Base-by-base conservation (phyloP, 2,888 invertebrate species). In the Cordilura impudica region DNA sequence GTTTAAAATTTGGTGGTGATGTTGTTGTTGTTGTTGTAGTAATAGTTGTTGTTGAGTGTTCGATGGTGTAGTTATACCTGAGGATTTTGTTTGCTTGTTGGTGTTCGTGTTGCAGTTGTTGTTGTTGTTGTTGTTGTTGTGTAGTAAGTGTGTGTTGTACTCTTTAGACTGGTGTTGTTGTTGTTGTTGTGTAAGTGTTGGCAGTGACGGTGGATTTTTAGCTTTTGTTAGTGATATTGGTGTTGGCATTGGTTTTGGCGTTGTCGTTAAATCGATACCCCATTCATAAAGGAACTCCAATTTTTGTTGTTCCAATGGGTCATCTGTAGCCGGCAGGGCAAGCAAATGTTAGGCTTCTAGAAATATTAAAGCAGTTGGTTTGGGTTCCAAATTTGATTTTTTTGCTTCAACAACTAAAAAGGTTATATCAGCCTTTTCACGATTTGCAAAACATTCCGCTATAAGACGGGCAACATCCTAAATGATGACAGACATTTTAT, bases 371-470 rank as follows among this genome's bases (percentile, higher is more conserved):
- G 96, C 96, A 86, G 96, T 96, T 84, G 96, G 96, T 91, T 96
- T 96, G 86, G 96, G 96, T 91, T 96, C 96, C 91, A 96, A 92
- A 90, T 96, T 96, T 86, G 96, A 96, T 91, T 96, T 96, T 91
- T 96, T 96, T 84, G 96, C 96, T 91, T 96, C 96, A 83, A 96
- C 94, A 84, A 98, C 97, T 87, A 97, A 93, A 91, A 98, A 96
- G 91, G 97, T 97, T 90, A 98, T 96, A 89, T 96, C 95, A 89
- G 92, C 91, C 88, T 95, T 94, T 87, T 95, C 95, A 87, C 95
- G 93, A 89, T 96, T 94, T 72, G 97, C 97, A 91, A 97, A 98
- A 83, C 97, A 96, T 89, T 97, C 97, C 14, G 97, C 97, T 87
- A 98, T 97, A 81, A 97, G 92, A 84, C 96, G 93, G 61, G 98